Evolutionary conservation across 2,113 vertebrate genomes (phyloP).

Genomic region (Garra rufa): DNA sequence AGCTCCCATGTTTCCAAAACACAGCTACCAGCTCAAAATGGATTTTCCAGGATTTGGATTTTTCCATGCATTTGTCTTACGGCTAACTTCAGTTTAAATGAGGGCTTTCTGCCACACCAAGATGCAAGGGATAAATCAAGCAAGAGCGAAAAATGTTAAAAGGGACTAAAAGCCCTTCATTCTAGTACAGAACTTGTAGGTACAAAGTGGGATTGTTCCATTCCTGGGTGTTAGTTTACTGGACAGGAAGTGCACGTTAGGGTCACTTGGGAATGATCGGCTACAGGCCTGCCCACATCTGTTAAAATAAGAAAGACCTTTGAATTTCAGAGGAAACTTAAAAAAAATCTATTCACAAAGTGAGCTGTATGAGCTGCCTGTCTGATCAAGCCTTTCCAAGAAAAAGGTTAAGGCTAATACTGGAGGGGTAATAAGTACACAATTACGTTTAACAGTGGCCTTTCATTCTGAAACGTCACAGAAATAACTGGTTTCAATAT

Average conservation of each 20-base stretch:
- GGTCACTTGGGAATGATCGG: constrained; percentile 73
- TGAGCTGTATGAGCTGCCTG: constrained; percentile 43
- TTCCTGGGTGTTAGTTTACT: constrained; percentile 74
- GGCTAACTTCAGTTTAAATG: constrained; percentile 7
- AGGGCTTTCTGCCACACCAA: constrained; percentile 21
- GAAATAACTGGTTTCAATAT: constrained; percentile 35
- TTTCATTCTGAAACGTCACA: constrained; percentile 21
- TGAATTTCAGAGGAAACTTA: constrained; percentile 70
- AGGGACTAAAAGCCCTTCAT: constrained; percentile 44
- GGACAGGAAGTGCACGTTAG: constrained; percentile 77
- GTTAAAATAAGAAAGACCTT: constrained; percentile 77
- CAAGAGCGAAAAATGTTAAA: constrained; percentile 39
- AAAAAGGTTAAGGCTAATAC: constrained; percentile 49
- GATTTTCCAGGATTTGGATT: constrained; percentile 4
- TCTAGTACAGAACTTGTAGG: constrained; percentile 52
- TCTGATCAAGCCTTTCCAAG: constrained; percentile 52
- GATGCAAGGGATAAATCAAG: not conserved
- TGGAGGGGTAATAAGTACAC: constrained; percentile 46
- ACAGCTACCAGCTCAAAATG: not conserved
- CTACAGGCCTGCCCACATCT: constrained; percentile 76
- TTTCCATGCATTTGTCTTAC: not conserved
- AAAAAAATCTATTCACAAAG: constrained; percentile 46
- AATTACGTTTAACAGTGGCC: constrained; percentile 40
- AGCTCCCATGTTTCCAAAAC: not conserved
- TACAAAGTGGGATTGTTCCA: constrained; percentile 79